Conservation (phyloP, 1,140 invertebrate genomes). For the Campoletis sonorensis region DNA sequence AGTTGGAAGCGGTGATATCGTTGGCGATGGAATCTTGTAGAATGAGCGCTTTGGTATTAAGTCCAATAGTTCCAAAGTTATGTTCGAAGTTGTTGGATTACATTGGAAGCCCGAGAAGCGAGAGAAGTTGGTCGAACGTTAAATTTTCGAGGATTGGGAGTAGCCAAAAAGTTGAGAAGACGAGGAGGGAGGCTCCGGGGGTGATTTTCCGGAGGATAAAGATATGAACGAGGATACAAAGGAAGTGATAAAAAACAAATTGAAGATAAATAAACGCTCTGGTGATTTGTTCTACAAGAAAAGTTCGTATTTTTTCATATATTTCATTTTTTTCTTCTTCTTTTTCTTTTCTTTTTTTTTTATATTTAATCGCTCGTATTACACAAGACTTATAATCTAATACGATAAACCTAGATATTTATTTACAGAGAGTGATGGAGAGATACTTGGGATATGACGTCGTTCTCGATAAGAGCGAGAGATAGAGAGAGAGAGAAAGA, state of each 20-base stretch:
- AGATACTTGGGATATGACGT: slow-evolving; percentile 23
- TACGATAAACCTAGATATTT: slow-evolving; percentile 56
- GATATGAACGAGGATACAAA: slow-evolving; percentile 21
- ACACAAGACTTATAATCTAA: slow-evolving; percentile 55
- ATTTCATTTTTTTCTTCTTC: slow-evolving; percentile 14
- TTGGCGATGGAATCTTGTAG: slow-evolving; percentile 90
- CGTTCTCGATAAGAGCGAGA: slow-evolving; percentile 24
- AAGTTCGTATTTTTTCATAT: slow-evolving; percentile 14
- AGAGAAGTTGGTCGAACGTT: slow-evolving; percentile 78
- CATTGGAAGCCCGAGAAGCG: slow-evolving; percentile 77
- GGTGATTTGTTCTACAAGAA: slow-evolving; percentile 38
- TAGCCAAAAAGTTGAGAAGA: slow-evolving; percentile 21
- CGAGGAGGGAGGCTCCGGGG: neutral
- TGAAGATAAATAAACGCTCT: neutral
- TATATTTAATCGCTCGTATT: slow-evolving; percentile 21
- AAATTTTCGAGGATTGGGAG: slow-evolving; percentile 44
- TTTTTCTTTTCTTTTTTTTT: neutral
- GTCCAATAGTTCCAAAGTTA: slow-evolving; percentile 90
- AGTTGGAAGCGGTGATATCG: slow-evolving; percentile 86
- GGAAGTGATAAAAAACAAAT: neutral
- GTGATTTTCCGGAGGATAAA: slow-evolving; percentile 59
- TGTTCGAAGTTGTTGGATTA: slow-evolving; percentile 82
- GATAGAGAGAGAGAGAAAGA: neutral
- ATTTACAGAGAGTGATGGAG: slow-evolving; percentile 66
- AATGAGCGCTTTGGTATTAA: slow-evolving; percentile 86